A percentile compares a stretch with the other conserved stretches of the same genome.
Evolutionary conservation across 2,113 vertebrate genomes (phyloP).

Genomic region (Epinephelus lanceolatus): DNA sequence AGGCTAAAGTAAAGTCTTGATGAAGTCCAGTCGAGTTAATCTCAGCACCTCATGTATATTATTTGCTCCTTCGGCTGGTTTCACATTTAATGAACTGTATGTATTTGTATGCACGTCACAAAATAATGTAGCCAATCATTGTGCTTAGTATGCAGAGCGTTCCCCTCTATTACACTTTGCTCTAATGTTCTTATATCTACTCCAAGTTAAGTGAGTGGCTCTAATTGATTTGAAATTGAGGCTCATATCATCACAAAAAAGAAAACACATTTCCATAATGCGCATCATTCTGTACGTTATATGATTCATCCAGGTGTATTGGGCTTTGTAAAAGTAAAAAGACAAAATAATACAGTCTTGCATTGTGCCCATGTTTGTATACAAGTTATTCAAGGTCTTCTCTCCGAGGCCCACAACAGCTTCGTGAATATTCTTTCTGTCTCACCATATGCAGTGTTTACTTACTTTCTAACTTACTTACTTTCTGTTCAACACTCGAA

Average conservation of each 20-base stretch:
- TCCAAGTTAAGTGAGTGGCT: constrained; percentile 22
- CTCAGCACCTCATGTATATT: background rate
- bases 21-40: background rate
- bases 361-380: constrained; percentile 4
- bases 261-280: constrained; percentile 13
- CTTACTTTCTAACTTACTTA: background rate
- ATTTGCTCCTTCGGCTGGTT: background rate
- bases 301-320: constrained; percentile 10
- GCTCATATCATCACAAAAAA: constrained; percentile 18
- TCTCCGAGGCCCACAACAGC: constrained; percentile 2
- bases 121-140: constrained; percentile 14
- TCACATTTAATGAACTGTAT: constrained; percentile 6
- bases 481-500: constrained; percentile 4
- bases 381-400: constrained; percentile 15
- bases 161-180: constrained; percentile 23
- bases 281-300: background rate
- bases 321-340: background rate
- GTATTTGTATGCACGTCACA: constrained; percentile 18
- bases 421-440: constrained; percentile 7
- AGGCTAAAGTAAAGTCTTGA: background rate
- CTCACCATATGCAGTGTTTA: background rate
- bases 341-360: constrained; percentile 4
- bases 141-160: constrained; percentile 17
- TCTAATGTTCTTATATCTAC: constrained; percentile 28
- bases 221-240: constrained; percentile 18